Base-by-base conservation (phyloP, 2,797 vertebrate species). In the Clarias platycephalus region DNA sequence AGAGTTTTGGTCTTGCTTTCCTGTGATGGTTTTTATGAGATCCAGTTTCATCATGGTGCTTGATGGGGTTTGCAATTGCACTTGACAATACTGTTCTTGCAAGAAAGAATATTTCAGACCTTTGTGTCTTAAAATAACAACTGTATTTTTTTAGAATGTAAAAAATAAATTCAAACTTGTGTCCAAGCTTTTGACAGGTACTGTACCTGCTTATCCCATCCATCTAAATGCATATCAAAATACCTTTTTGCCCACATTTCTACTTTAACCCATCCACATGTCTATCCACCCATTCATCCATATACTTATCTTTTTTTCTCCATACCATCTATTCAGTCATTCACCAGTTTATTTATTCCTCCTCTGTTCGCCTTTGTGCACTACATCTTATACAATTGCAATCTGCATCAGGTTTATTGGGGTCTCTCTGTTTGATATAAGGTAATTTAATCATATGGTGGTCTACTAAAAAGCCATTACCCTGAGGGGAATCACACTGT, bases 401-500 rank as follows among this genome's bases (percentile, higher is more conserved):
- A 34, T 37, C 75, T 60, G 55, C 74, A 60, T 77, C 20, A 60
- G 22, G 57, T 78, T 62, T 62, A 2, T 24, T 60, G 22, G 0
- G 71, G 6, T 24, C 31, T 40, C 28, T 74, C 26, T 13, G 66
- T 31, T 53, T 72, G 77, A 44, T 80, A 71, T 60, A 75, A 80
- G n/a, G 37, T 60, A 1, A 81, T 78, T 67, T 82, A 26, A 82
- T 85, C 18, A 58, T 13, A 64, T 60, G 57, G 63, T 67, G n/a
- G 71, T 40, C 57, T 68, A 24, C n/a, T 68, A 60, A 60, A 44
- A 57, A 28, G 26, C 20, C 68, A 70, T 81, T 49, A 22, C 63
- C 44, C 4, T 44, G n/a, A 31, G 37, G 34, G 57, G 68, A 63
- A 20, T 57, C 58, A 55, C 26, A 22, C 31, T 76, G 74, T 64